Evolutionary conservation across 2,113 vertebrate genomes (phyloP).

Genomic region (Ctenomys sociabilis): DNA sequence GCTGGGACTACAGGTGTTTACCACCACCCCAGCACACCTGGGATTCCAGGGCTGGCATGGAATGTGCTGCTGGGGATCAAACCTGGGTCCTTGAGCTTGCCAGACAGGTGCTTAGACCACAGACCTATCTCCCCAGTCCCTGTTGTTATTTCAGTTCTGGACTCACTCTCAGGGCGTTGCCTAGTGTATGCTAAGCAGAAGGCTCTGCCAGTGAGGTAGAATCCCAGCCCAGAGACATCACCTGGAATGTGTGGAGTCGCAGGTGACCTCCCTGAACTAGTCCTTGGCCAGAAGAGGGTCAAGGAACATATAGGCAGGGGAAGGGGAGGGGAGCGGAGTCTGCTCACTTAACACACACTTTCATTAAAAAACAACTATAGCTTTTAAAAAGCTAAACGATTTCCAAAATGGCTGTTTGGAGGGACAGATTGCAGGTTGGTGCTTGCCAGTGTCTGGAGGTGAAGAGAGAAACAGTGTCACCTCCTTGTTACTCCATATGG

Average conservation of each 20-base stretch:
- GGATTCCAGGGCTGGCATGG: too few species aligned
- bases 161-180: not conserved
- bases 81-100: too few species aligned
- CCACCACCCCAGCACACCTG: too few species aligned
- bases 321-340: not conserved
- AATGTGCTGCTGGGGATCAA: too few species aligned
- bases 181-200: not conserved
- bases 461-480: too few species aligned
- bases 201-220: not conserved
- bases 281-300: not conserved
- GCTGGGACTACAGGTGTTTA: too few species aligned
- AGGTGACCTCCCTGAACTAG: not conserved
- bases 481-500: not conserved
- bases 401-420: not conserved
- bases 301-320: not conserved
- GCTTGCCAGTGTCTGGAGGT: not conserved
- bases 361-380: not conserved
- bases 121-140: too few species aligned
- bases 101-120: too few species aligned
- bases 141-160: not conserved
- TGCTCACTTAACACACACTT: not conserved
- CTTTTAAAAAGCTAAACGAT: not conserved
- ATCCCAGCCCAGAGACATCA: not conserved
- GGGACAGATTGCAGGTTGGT: not conserved
- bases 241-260: not conserved